Conservation (phyloP, 1,140 invertebrate species). For the Bombus balteatus region DNA sequence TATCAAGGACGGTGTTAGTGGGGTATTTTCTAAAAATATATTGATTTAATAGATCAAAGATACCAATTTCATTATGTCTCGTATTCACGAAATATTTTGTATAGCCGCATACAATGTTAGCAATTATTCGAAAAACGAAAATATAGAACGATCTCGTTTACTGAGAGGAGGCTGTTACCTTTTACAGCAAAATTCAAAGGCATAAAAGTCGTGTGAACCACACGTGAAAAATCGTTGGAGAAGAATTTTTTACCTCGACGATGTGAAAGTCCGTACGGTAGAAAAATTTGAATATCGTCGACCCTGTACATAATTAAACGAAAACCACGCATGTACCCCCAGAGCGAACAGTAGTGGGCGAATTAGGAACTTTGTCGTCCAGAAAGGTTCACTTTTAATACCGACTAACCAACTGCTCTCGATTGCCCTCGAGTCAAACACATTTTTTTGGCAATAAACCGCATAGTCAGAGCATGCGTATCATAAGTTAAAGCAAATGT, state of each 20-base stretch:
- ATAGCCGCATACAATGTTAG: neutral
- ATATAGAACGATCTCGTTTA: neutral
- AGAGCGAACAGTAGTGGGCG: neutral
- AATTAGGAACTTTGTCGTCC: constrained; percentile 19
- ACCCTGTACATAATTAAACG: constrained; percentile 23
- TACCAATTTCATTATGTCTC: too few relatives aligned
- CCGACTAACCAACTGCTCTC: constrained; percentile 19
- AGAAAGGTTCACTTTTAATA: constrained; percentile 9
- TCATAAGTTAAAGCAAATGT: neutral
- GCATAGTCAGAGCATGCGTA: too few relatives aligned
- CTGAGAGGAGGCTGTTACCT: neutral
- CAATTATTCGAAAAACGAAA: neutral
- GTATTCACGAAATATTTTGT: neutral
- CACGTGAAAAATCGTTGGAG: neutral
- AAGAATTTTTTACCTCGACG: neutral
- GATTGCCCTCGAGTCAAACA: constrained; percentile 12
- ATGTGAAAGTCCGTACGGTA: too few relatives aligned
- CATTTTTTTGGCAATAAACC: neutral
- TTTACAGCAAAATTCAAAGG: neutral
- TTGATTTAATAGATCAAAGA: neutral
- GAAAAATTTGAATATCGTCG: neutral
- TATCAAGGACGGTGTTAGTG: too few relatives aligned
- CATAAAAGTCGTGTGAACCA: neutral
- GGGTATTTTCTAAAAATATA: neutral
- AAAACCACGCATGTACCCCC: neutral